Base-by-base conservation (phyloP, 1,140 invertebrate genomes). In the Dendroctonus ponderosae region DNA sequence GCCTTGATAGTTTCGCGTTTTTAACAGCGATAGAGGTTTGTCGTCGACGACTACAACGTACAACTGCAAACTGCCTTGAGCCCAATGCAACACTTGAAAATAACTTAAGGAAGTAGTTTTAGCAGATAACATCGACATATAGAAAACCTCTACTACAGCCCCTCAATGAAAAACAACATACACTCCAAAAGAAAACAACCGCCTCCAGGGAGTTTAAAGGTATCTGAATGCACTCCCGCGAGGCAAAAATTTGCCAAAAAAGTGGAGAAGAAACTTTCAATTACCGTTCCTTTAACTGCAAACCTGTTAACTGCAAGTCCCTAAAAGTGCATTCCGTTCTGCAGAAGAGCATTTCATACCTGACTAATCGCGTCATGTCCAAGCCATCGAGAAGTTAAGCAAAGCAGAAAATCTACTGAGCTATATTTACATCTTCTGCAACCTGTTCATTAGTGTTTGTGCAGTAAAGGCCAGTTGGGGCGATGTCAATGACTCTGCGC, bases 401-500 rank as follows among this genome's bases (percentile, higher is more conserved):
- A 61, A 67, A 61, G 58, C 56, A 67, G 58, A 67, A 59, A 67
- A 67, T 67, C 57, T 59, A 48, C 48, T 67, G 65, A 61, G 65
- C 65, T 67, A 67, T 61, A 67, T 67, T 67, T 67, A 67, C 65
- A 67, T 67, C 65, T 67, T 41, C 41, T 52, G 49, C 57, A 60
- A 59, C 57, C 64, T 67, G 65, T 59, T 60, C 46, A 59, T 59
- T 67, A 59, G 50, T 59, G 65, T 67, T 67, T 67, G 65, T 61
- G 42, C 26, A 26, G 26, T 43, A 67, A 67, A 61, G 61, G 65
- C 57, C 58, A 61, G 65, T 61, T 67, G 61, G 57, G 49, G 39
- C 57, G 51, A 72, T 69, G 68, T 69, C 69, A 70, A 72, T 71
- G 71, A 72, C 69, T 66, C 49, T 42, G 48, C 39, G 48, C 56